phyloP scores from a whole-genome alignment of 2,797 vertebrate species.

The Phataginus tricuspis region DNA sequence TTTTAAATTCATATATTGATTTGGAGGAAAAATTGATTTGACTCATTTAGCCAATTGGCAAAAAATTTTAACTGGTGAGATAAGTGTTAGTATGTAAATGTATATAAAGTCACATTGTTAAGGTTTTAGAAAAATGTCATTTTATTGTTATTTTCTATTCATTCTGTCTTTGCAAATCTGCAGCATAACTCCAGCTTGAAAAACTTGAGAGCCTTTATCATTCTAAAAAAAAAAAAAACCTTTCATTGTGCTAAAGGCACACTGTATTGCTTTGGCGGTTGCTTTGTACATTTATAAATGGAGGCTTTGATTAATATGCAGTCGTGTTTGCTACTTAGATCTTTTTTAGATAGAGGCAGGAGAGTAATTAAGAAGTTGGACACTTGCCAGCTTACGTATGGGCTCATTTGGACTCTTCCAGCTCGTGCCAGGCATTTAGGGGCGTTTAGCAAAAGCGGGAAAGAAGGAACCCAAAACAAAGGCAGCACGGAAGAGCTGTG shows the following conservation, averaged over 20 bases:
- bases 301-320: conserved; percentile 67
- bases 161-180: neutral
- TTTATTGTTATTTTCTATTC: neutral
- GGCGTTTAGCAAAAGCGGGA: neutral
- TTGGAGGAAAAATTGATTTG: neutral
- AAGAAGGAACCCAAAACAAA: neutral
- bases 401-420: conserved; percentile 74
- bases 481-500: neutral
- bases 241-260: neutral
- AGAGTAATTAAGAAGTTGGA: conserved; percentile 89
- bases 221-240: neutral
- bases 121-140: neutral
- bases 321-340: conserved; percentile 72
- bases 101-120: neutral
- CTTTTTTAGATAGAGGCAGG: conserved; percentile 75
- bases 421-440: conserved; percentile 22
- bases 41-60: neutral
- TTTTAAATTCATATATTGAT: neutral
- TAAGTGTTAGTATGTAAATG: neutral
- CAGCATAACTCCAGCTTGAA: neutral
- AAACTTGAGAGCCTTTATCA: conserved; percentile 19
- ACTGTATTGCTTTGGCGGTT: conserved; percentile 38
- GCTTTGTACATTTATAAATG: conserved; percentile 65
- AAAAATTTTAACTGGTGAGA: neutral
- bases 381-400: conserved; percentile 83